Percentiles rank a stretch among this genome's conserved stretches.
Conservation (phyloP, 1,140 invertebrate genomes). For the Riptortus pedestris region DNA sequence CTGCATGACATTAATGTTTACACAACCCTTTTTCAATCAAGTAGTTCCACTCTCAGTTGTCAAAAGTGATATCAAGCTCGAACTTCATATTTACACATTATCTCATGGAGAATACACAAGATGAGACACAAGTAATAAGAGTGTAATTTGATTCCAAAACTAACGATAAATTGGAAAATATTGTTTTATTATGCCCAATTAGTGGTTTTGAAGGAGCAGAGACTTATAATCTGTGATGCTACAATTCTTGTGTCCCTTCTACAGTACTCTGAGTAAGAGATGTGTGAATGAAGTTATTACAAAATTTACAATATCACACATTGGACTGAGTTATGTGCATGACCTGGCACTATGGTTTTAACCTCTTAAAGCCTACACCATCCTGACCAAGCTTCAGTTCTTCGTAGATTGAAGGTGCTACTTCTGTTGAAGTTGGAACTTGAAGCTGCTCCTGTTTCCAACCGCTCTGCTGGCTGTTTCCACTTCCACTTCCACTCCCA, state of each 20-base stretch:
- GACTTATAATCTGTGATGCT: too few relatives aligned
- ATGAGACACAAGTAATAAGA: too few relatives aligned
- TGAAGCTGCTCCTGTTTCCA: conserved; percentile 47
- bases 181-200: too few relatives aligned
- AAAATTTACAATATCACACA: conserved; percentile 4
- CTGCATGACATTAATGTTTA: not conserved
- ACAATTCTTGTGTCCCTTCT: not conserved
- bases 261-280: not conserved
- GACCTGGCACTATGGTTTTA: conserved; percentile 42
- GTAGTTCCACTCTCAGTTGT: too few relatives aligned
- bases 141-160: too few relatives aligned
- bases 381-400: conserved; percentile 66
- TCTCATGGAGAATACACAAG: too few relatives aligned
- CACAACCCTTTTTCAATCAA: too few relatives aligned
- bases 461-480: conserved; percentile 32
- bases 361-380: conserved; percentile 64
- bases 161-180: too few relatives aligned
- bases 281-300: not conserved
- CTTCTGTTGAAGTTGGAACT: conserved; percentile 46
- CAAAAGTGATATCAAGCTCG: too few relatives aligned
- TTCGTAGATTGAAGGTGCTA: conserved; percentile 63
- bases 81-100: too few relatives aligned
- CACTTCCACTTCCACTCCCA: conserved; percentile 5
- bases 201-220: too few relatives aligned
- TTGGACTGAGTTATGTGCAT: not conserved